A percentile compares a stretch with the other conserved stretches of the same genome.
phyloP scores from a whole-genome alignment of 2,113 vertebrate genomes.

The Egretta garzetta region DNA sequence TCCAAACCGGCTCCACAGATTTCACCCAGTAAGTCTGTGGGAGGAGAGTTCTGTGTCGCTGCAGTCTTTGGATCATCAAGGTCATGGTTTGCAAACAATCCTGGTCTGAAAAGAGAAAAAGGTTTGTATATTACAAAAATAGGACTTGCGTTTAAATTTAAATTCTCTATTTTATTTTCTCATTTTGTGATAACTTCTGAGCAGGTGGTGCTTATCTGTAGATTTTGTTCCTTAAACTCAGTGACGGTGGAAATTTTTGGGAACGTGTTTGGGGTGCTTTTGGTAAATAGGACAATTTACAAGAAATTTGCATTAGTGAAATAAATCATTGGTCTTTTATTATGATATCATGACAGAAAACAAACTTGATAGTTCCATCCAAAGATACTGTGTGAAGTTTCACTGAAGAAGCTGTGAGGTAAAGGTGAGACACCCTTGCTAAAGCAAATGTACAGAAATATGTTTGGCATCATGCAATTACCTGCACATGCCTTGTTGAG shows the following conservation, averaged over 20 bases:
- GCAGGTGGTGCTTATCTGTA: not conserved
- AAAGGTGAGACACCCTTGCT: not conserved
- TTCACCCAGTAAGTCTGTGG: slow-evolving; percentile 94
- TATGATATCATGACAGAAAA: not conserved
- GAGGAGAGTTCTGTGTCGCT: slow-evolving; percentile 95
- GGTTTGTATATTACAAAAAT: slow-evolving; percentile 74
- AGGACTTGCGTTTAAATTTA: not conserved
- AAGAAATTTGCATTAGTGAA: not conserved
- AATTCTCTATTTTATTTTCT: not conserved
- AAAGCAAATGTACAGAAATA: not conserved
- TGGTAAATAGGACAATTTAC: not conserved
- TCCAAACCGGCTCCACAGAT: slow-evolving; percentile 94
- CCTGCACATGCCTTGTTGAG: not conserved
- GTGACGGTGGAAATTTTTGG: not conserved
- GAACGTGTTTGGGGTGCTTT: not conserved
- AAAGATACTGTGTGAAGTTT: not conserved
- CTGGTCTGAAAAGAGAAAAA: slow-evolving; percentile 95
- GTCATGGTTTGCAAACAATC: slow-evolving; percentile 96
- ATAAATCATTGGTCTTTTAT: not conserved
- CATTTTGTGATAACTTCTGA: not conserved
- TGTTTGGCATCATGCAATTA: not conserved
- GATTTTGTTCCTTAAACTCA: not conserved
- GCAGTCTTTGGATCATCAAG: slow-evolving; percentile 90
- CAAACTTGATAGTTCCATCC: not conserved
- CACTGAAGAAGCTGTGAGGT: not conserved